Evolutionary conservation across 1,140 invertebrate species (phyloP).

Genomic region (Samia ricini): DNA sequence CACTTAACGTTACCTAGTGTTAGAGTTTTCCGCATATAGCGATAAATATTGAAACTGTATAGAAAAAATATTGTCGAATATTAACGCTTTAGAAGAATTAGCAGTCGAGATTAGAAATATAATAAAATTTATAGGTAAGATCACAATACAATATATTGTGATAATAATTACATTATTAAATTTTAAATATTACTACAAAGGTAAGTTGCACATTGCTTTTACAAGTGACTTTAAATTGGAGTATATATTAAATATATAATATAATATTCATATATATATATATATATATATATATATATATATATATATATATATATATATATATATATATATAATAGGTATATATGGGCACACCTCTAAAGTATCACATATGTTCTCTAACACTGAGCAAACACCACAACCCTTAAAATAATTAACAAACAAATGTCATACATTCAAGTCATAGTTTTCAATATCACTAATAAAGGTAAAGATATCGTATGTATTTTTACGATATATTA

Average conservation of each 20-base stretch:
- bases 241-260: no score
- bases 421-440: background rate
- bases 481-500: no score
- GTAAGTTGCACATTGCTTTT: conserved; percentile 22
- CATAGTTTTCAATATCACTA: no score
- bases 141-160: conserved; percentile 47
- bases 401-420: conserved; percentile 39
- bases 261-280: no score
- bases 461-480: no score
- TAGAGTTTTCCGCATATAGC: conserved; percentile 7
- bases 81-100: conserved; percentile 44
- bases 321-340: conserved; percentile 22
- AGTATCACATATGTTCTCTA: conserved; percentile 33
- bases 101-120: conserved; percentile 37
- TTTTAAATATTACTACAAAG: conserved; percentile 21
- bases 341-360: conserved; percentile 28
- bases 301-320: no score
- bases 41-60: conserved; percentile 34
- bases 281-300: no score
- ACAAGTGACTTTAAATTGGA: no score
- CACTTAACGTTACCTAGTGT: background rate
- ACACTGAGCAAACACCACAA: conserved; percentile 63
- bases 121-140: conserved; percentile 31
- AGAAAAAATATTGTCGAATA: conserved; percentile 59
- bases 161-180: conserved; percentile 23